phyloP scores from a whole-genome alignment of 2,888 invertebrate species.

The Noctua pronuba region DNA sequence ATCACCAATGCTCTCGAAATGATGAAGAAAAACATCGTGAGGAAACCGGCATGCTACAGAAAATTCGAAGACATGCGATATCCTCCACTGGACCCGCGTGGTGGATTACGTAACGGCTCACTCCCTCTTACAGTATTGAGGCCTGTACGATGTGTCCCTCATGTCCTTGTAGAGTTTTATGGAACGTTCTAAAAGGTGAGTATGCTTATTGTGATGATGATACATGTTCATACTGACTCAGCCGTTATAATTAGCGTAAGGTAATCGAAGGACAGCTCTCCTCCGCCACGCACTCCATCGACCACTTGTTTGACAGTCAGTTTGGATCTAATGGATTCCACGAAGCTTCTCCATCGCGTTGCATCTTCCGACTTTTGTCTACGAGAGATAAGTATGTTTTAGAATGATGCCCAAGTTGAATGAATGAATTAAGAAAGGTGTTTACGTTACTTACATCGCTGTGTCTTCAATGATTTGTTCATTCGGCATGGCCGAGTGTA shows the following conservation, averaged over 20 bases:
- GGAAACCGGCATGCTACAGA: neutral
- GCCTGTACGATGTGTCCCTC: neutral
- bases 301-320: slow-evolving; percentile 96
- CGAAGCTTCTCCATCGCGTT: slow-evolving; percentile 93
- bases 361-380: slow-evolving; percentile 89
- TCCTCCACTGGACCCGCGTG: neutral
- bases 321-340: slow-evolving; percentile 94
- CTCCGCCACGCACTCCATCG: slow-evolving; percentile 94
- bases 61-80: neutral
- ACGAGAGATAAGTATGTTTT: slow-evolving; percentile 21
- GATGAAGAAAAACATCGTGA: neutral
- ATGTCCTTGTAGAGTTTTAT: neutral
- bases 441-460: slow-evolving; percentile 78
- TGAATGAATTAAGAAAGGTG: neutral
- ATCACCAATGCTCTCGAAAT: neutral
- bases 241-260: slow-evolving; percentile 94
- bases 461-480: slow-evolving; percentile 79
- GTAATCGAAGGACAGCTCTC: slow-evolving; percentile 95
- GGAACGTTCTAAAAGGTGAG: no score
- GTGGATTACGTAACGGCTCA: neutral
- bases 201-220: neutral
- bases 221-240: slow-evolving; percentile 91
- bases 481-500: slow-evolving; percentile 84
- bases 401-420: neutral
- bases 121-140: neutral